Percentiles rank a stretch among this genome's conserved stretches.
phyloP scores from a whole-genome alignment of 2,888 invertebrate species.

The Neocrepidodera transversa region DNA sequence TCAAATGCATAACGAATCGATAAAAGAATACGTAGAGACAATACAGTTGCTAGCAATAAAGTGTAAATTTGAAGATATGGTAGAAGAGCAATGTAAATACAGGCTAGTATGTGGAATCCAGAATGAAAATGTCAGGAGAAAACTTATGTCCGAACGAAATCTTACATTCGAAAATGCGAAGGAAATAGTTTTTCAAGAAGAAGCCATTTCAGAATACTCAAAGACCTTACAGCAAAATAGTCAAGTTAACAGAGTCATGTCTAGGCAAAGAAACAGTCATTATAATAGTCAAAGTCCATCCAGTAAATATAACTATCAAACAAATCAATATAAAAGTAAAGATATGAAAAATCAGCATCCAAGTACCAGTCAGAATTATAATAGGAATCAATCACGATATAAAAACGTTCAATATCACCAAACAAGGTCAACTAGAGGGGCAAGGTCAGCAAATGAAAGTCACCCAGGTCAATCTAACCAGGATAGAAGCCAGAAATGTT shows the following conservation, averaged over 20 bases:
- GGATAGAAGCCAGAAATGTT: no score
- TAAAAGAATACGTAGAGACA: conserved; percentile 5
- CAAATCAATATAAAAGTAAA: no score
- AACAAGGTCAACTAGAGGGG: no score
- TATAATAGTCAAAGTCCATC: no score
- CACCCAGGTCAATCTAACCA: no score
- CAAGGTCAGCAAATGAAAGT: no score
- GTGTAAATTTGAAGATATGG: not conserved
- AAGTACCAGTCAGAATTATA: no score
- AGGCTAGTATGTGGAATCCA: not conserved
- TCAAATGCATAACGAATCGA: conserved; percentile 1
- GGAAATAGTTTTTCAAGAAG: not conserved
- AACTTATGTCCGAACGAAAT: not conserved
- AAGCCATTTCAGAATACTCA: not conserved
- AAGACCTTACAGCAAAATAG: not conserved
- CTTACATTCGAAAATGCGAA: not conserved
- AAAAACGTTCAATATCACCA: no score
- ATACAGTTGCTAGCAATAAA: not conserved
- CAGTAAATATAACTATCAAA: no score
- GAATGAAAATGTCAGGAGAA: not conserved
- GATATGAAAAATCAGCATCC: no score
- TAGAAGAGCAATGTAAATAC: not conserved
- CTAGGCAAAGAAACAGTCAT: no score
- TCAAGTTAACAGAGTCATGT: not conserved
- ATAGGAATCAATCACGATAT: no score